phyloP scores from a whole-genome alignment of 2,888 invertebrate species.

The Nemotelus pantherinus region DNA sequence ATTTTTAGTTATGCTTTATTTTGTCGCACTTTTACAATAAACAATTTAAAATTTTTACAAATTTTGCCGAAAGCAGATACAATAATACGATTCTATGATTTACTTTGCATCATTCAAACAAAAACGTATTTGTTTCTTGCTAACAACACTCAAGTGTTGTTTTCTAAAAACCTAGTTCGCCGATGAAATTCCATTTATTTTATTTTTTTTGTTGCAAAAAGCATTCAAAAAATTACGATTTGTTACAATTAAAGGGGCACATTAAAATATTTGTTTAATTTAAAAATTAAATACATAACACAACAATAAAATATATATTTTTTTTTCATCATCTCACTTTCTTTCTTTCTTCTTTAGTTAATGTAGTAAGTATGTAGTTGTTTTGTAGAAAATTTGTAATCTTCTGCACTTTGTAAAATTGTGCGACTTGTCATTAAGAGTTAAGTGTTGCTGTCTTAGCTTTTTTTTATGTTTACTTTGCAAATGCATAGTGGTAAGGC shows the following conservation, averaged over 20 bases:
- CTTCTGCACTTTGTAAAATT: not conserved
- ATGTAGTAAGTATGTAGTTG: not conserved
- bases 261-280: conserved; percentile 13
- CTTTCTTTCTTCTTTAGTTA: not conserved
- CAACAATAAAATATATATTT: conserved; percentile 32
- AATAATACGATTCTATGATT: not conserved
- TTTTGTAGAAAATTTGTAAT: not conserved
- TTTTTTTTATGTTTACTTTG: too few species aligned
- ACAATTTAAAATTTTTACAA: too few species aligned
- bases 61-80: too few species aligned
- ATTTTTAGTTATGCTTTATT: too few species aligned
- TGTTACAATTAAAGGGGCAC: not conserved
- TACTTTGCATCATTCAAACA: not conserved
- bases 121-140: not conserved
- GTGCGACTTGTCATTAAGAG: not conserved
- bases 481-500: not conserved
- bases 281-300: conserved; percentile 38
- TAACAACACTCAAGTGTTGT: not conserved
- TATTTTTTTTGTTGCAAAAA: not conserved
- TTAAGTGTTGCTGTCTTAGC: too few species aligned
- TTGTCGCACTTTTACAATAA: too few species aligned
- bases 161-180: not conserved
- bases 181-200: not conserved
- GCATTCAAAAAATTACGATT: not conserved
- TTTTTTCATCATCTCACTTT: not conserved